Evolutionary conservation across 2,113 vertebrate species (phyloP).

Genomic region (Scopus umbretta): DNA sequence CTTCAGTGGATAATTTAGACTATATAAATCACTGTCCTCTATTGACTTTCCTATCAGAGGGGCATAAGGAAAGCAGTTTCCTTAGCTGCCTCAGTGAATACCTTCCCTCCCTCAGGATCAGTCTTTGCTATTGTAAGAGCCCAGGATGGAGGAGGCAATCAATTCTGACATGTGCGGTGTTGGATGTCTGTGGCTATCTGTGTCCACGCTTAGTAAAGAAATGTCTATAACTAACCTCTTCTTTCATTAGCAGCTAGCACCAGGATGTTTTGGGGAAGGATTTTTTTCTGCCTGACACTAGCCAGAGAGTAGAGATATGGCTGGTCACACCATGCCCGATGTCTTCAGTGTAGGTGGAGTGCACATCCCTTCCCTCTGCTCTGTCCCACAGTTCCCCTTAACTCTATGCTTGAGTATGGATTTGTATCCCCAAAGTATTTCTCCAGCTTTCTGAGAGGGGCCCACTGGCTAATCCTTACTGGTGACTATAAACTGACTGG

Average conservation of each 20-base stretch:
- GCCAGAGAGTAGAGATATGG: neutral
- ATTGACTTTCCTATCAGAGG: neutral
- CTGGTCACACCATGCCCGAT: fast-evolving
- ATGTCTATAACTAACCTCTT: neutral
- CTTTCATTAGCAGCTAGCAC: neutral
- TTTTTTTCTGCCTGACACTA: neutral
- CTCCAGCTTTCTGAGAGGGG: neutral
- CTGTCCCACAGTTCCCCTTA: neutral
- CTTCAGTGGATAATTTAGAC: neutral
- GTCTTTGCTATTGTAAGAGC: neutral
- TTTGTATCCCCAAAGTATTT: neutral
- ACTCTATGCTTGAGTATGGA: neutral
- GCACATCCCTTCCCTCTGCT: neutral
- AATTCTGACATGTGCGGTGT: fast-evolving
- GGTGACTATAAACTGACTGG: neutral
- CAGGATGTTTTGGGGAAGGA: neutral
- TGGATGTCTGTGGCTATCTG: neutral
- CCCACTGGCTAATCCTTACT: neutral
- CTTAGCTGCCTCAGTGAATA: neutral
- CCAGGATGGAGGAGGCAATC: neutral
- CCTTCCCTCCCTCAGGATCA: neutral
- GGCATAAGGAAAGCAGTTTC: neutral
- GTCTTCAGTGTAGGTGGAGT: neutral
- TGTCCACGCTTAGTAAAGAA: neutral
- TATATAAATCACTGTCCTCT: neutral